A percentile compares a stretch with the other conserved stretches of the same genome.
Evolutionary conservation across 1,140 invertebrate species (phyloP).

Genomic region (Zaprionus ghesquierei): DNA sequence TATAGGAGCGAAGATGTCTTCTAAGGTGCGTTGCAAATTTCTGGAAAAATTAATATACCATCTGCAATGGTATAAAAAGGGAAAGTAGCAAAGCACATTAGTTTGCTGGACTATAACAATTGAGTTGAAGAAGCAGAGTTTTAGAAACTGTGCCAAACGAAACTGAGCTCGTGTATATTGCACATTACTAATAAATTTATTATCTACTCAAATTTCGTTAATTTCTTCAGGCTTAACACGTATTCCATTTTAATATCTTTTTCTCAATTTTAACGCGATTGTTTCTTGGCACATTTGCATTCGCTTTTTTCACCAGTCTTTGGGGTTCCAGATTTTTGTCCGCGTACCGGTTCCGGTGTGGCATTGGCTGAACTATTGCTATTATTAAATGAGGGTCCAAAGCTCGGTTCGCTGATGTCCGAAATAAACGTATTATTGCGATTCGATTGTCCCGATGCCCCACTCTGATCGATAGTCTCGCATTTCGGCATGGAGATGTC

Average conservation of each 20-base stretch:
- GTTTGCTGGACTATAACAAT: neutral
- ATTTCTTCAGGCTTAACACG: constrained; percentile 20
- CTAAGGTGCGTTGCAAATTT: too few relatives aligned
- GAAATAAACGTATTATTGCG: neutral
- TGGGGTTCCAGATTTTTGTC: neutral
- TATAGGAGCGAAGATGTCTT: too few relatives aligned
- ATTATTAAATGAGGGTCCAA: constrained; percentile 12
- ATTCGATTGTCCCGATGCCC: neutral
- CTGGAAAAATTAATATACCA: too few relatives aligned
- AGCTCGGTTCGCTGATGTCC: constrained; percentile 7
- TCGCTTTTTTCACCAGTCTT: neutral
- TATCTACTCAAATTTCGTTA: constrained; percentile 18
- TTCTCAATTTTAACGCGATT: neutral
- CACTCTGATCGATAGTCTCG: neutral
- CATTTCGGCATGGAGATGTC: constrained; percentile 31
- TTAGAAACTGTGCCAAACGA: too few relatives aligned
- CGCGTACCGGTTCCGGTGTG: neutral
- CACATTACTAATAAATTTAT: neutral
- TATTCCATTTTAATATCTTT: neutral
- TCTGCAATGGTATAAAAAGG: too few relatives aligned
- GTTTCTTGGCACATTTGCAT: neutral
- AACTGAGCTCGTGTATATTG: too few relatives aligned
- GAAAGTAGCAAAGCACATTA: neutral
- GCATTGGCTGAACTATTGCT: neutral
- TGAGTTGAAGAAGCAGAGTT: too few relatives aligned